Base-by-base conservation (phyloP, 2,888 invertebrate species). In the Druceiella hillmani region DNA sequence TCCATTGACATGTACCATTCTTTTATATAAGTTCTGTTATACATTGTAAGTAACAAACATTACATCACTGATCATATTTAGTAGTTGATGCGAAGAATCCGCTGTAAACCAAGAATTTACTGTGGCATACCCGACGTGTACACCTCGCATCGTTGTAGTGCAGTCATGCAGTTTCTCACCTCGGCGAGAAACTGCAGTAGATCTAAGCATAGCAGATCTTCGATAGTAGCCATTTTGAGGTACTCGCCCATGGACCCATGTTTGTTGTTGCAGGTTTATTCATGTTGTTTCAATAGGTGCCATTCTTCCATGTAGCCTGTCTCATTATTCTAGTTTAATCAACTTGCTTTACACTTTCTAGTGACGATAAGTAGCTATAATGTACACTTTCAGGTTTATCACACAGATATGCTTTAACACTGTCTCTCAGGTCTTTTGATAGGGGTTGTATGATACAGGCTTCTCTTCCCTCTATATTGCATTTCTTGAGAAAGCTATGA, bases 401-500 rank as follows among this genome's bases (percentile, higher is more conserved):
- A n/a, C n/a, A n/a, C n/a, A n/a, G n/a, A n/a, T n/a, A n/a, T n/a
- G n/a, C n/a, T n/a, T n/a, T n/a, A n/a, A n/a, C n/a, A n/a, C n/a
- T n/a, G n/a, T n/a, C 6, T 6, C 27, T 10, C 5, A 50, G 15
- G 15, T 50, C 49, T 0, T 1, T 5, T 3, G 49, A 51, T 4
- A 51, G 22, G 1, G 49, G 50, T 4, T 40, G 12, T 3, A 52
- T 50, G 0, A 49, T 41, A 22, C 51, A 51, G 0, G 50, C 49
- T 3, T 14, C 9, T 16, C 47, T 41, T 6, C 48, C 51, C 1
- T 32, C 12, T 3, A 3, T 36, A 31, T 5, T 54, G 37, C 49
- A 56, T 50, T 11, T 43, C 46, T 39, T 56, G 55, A n/a, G 55
- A 38, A 2, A 37, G 22, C n/a, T n/a, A n/a, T n/a, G n/a, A n/a